A percentile compares a stretch with the other conserved stretches of the same genome.
phyloP scores from a whole-genome alignment of 2,113 vertebrate species.

The Hymenochirus boettgeri region DNA sequence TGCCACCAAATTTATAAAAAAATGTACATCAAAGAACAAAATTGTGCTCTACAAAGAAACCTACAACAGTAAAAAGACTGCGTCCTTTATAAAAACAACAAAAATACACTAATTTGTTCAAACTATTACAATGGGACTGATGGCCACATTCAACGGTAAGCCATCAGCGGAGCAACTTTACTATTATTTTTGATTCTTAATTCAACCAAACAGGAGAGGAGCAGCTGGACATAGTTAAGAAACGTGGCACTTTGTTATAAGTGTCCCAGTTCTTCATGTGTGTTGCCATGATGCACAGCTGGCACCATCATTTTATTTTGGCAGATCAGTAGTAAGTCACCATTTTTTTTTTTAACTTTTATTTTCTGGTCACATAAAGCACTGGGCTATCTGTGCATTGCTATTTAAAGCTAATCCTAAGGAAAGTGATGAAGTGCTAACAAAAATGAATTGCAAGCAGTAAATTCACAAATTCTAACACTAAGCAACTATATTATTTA shows the following conservation, averaged over 20 bases:
- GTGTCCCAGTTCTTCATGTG: conserved; percentile 30
- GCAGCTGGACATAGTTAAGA: conserved; percentile 37
- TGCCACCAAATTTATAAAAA: conserved; percentile 18
- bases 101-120: conserved; percentile 31
- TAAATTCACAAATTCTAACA: too few species aligned
- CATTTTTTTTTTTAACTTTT: too few species aligned
- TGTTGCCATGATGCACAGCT: conserved; percentile 33
- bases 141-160: conserved; percentile 30
- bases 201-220: conserved; percentile 35
- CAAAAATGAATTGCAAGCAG: too few species aligned
- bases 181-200: conserved; percentile 38
- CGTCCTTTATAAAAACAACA: too few species aligned
- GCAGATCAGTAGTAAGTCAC: too few species aligned
- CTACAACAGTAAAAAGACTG: conserved; percentile 36
- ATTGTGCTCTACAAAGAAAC: conserved; percentile 28
- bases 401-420: too few species aligned
- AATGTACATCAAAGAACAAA: conserved; percentile 23
- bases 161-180: conserved; percentile 38
- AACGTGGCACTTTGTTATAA: conserved; percentile 37
- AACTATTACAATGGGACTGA: conserved; percentile 39
- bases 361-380: too few species aligned
- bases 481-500: too few species aligned
- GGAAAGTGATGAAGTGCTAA: too few species aligned
- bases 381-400: too few species aligned
- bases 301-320: conserved; percentile 12